Evolutionary conservation across 1,140 invertebrate species (phyloP).

Genomic region (Arion vulgaris): DNA sequence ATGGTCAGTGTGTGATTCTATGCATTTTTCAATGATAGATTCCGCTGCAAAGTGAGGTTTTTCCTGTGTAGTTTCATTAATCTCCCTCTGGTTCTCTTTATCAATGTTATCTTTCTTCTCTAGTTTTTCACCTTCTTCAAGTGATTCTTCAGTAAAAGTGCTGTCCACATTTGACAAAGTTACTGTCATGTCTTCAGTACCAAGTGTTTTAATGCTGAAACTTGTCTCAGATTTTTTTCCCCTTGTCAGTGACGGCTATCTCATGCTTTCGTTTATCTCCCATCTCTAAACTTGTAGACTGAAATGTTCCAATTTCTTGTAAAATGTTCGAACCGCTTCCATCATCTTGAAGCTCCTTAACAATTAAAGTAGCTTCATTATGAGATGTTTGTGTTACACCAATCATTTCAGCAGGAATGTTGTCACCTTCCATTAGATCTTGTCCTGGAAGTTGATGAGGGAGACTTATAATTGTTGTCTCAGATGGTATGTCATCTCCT

Average conservation of each 20-base stretch:
- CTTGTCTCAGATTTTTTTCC: neutral
- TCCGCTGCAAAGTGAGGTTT: too few species aligned
- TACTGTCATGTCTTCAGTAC: neutral
- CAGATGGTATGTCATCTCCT: slow-evolving; percentile 1
- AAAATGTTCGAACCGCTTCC: neutral
- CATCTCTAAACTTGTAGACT: neutral
- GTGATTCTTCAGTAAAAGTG: neutral
- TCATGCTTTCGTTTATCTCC: neutral
- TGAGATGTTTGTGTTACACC: slow-evolving; percentile 4
- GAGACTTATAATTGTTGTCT: neutral
- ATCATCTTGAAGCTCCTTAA: slow-evolving; percentile 5
- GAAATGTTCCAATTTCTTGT: neutral
- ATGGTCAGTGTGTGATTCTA: too few species aligned
- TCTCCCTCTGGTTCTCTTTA: too few species aligned
- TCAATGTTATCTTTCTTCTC: too few species aligned
- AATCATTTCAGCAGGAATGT: slow-evolving; percentile 16
- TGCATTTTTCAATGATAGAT: too few species aligned
- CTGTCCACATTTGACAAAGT: neutral
- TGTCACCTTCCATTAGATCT: slow-evolving; percentile 25
- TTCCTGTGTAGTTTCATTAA: too few species aligned
- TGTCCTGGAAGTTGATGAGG: neutral
- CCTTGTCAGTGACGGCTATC: neutral
- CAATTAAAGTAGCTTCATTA: slow-evolving; percentile 11
- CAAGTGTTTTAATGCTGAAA: neutral
- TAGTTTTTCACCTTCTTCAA: neutral